These are phyloP conservation scores for Amphimedon queenslandica DNA, from an alignment of 37 sponge, comb jelly and placozoan species.

Conservation along the genomic window DNA sequence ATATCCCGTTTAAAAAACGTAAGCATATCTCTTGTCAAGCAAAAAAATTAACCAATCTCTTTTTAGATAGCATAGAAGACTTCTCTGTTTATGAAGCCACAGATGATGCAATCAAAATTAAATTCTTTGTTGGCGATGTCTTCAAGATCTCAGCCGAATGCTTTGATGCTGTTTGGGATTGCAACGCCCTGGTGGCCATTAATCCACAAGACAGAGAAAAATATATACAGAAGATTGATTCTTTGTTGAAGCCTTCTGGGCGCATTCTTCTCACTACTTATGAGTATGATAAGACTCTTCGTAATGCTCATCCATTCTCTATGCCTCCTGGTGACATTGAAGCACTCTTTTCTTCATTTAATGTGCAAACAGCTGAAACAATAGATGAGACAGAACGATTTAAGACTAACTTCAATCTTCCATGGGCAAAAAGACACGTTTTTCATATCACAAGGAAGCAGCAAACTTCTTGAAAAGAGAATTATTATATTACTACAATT, in stretches of 20 bases:
- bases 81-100: conserved; percentile 34
- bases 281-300: conserved; percentile 27
- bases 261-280: conserved; percentile 32
- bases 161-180: conserved; percentile 74
- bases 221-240: conserved; percentile 10
- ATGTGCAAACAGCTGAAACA: too few relatives aligned
- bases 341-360: too few relatives aligned
- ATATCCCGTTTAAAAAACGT: conserved; percentile 28
- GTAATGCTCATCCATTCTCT: conserved; percentile 22
- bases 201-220: conserved; percentile 28
- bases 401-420: neutral
- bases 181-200: conserved; percentile 42
- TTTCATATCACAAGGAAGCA: neutral
- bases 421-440: neutral
- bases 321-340: conserved; percentile 3
- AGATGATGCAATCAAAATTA: conserved; percentile 28
- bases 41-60: neutral
- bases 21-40: neutral
- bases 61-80: neutral
- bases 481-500: too few relatives aligned
- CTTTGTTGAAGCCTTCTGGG: conserved; percentile 23
- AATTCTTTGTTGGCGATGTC: conserved; percentile 37
- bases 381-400: too few relatives aligned
- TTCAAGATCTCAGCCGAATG: conserved; percentile 18
- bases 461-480: too few relatives aligned